Conservation (phyloP, 2,888 invertebrate species). For the Marasmarcha lunaedactyla region DNA sequence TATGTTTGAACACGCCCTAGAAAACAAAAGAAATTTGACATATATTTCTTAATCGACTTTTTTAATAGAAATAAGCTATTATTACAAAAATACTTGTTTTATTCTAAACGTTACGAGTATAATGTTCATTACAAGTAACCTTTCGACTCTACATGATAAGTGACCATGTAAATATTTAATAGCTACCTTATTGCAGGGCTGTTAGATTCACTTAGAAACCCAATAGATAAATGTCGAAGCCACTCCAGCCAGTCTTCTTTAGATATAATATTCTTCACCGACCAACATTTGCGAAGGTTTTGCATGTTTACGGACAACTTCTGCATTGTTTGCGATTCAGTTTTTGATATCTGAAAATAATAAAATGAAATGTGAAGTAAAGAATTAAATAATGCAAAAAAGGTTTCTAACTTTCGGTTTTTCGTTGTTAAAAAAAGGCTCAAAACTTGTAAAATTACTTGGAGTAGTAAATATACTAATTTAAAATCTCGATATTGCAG, state of each 20-base stretch:
- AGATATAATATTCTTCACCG: slow-evolving; percentile 86
- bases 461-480: no score
- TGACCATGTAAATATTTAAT: no score
- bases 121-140: no score
- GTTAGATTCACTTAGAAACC: slow-evolving; percentile 92
- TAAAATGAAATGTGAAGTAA: not conserved
- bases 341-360: slow-evolving; percentile 27
- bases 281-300: slow-evolving; percentile 90
- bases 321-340: slow-evolving; percentile 75
- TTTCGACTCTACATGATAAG: no score
- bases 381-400: slow-evolving; percentile 4
- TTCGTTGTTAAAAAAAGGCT: no score
- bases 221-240: slow-evolving; percentile 91
- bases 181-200: slow-evolving; percentile 85
- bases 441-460: no score
- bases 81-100: no score
- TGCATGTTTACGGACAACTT: slow-evolving; percentile 83
- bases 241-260: slow-evolving; percentile 99
- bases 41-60: no score
- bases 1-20: slow-evolving; percentile 87
- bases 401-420: no score
- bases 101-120: not conserved
- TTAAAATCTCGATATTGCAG: no score
- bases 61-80: no score
- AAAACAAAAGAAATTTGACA: slow-evolving; percentile 12